Evolutionary conservation across 2,113 vertebrate species (phyloP).

Genomic region (Formicarius rufipectus): DNA sequence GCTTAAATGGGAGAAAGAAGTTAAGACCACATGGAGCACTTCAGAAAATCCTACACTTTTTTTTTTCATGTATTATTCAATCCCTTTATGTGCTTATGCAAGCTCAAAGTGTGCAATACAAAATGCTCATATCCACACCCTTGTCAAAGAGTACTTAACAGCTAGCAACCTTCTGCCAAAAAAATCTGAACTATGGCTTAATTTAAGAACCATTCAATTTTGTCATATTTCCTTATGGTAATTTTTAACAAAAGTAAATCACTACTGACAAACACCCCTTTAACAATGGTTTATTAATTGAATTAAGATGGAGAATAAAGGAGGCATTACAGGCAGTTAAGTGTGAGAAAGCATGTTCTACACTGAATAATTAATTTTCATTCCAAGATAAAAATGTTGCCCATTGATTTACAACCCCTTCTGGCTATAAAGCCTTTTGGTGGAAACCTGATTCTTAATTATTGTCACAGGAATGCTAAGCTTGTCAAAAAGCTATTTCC

Average conservation of each 20-base stretch:
- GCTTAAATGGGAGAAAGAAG: slow-evolving; percentile 19
- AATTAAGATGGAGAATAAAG: slow-evolving; percentile 50
- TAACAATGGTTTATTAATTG: slow-evolving; percentile 52
- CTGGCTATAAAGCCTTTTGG: slow-evolving; percentile 71
- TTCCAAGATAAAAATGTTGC: slow-evolving; percentile 76
- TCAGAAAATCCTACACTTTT: background rate
- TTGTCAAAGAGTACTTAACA: slow-evolving; percentile 48
- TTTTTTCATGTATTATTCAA: slow-evolving; percentile 20
- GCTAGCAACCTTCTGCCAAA: slow-evolving; percentile 23
- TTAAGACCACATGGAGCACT: background rate
- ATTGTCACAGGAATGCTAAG: slow-evolving; percentile 73
- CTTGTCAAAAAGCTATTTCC: slow-evolving; percentile 76
- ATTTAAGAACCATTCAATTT: slow-evolving; percentile 41
- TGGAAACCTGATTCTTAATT: slow-evolving; percentile 83
- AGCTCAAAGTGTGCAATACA: background rate
- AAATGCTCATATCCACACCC: slow-evolving; percentile 43
- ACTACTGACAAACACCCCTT: background rate
- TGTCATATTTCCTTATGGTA: slow-evolving; percentile 46
- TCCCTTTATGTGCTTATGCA: background rate
- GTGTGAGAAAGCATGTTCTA: slow-evolving; percentile 70
- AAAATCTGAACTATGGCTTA: background rate
- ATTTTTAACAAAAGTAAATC: slow-evolving; percentile 38
- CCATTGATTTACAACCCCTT: slow-evolving; percentile 82
- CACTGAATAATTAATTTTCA: slow-evolving; percentile 82
- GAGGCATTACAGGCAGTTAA: slow-evolving; percentile 55